phyloP scores from a whole-genome alignment of 1,140 invertebrate species.

The Papilio helenus region DNA sequence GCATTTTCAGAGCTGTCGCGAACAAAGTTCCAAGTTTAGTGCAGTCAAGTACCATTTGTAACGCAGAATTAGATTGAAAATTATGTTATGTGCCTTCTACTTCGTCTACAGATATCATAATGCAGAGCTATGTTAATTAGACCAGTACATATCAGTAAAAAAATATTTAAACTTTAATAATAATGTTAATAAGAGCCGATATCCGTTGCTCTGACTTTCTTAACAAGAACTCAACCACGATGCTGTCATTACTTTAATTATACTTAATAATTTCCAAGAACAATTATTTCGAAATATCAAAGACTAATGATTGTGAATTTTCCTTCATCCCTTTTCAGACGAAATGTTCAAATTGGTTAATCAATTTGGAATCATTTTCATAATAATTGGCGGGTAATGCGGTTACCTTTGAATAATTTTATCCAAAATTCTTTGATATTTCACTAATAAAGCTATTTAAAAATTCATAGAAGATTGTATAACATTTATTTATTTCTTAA shows the following conservation, averaged over 20 bases:
- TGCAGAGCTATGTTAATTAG: no score
- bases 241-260: background rate
- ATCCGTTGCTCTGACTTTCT: background rate
- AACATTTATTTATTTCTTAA: background rate
- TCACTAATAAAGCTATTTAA: background rate
- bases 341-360: slow-evolving; percentile 23
- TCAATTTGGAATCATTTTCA: slow-evolving; percentile 21
- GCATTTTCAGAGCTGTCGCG: slow-evolving; percentile 27
- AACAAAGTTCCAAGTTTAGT: slow-evolving; percentile 29
- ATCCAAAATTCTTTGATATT: background rate
- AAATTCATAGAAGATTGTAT: background rate
- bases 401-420: slow-evolving; percentile 3
- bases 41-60: slow-evolving; percentile 14
- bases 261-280: slow-evolving; percentile 18
- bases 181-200: background rate
- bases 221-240: background rate
- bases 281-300: slow-evolving; percentile 13
- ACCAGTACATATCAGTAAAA: no score
- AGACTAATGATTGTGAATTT: slow-evolving; percentile 19
- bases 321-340: slow-evolving; percentile 18
- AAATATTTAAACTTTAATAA: no score
- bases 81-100: background rate
- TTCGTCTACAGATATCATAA: background rate
- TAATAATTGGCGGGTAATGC: slow-evolving; percentile 18
- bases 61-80: slow-evolving; percentile 5